Evolutionary conservation across 2,113 vertebrate species (phyloP), one percentile per base, ranked within the genome.

Genomic region (Tragelaphus strepsiceros): DNA sequence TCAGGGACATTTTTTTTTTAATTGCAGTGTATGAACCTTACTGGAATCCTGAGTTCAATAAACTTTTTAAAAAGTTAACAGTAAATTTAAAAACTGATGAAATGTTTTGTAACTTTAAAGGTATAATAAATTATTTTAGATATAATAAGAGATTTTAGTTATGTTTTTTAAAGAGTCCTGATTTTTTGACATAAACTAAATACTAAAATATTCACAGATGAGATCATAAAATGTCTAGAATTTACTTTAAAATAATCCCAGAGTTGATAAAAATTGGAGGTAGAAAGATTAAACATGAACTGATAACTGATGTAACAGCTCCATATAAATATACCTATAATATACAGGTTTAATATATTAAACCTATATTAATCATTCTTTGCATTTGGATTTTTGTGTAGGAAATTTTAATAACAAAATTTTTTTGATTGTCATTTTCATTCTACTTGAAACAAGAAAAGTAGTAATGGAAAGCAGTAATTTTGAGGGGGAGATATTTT

Each of bases 271-370:
- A 67, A 87, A 54, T 46, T 88, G 26, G 35, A 30, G 6, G 7
- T 22, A 85, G 54, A 93, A 97, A 97, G 87, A 81, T 19, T 26
- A 85, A 16, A 81, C 49, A 85, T 82, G 49, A 96, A 84, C 8
- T 94, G 59, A 81, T 88, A 64, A 39, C 1, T 78, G 49, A 26
- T 58, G 35, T 91, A 86, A 43, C 39, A 39, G 67, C n/a, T 71
- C 67, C 67, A 39, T 71, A 39, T 71, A 39, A 22, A 39, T 71
- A 71, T 67, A 35, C 64, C n/a, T 67, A 67, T 21, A 67, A 71
- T 71, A 39, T 71, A 39, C 67, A 71, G n/a, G n/a, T 71, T 71
- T 71, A 71, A 71, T 22, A 71, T 22, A 39, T 22, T 71, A 71
- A 71, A 71, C 10, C n/a, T 39, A 22, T 53, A 58, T 54, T 80